Percentiles rank a stretch among this genome's conserved stretches.
Conservation (phyloP, 53 echinoderm and acorn worm species). For the Holothuria scabra region DNA sequence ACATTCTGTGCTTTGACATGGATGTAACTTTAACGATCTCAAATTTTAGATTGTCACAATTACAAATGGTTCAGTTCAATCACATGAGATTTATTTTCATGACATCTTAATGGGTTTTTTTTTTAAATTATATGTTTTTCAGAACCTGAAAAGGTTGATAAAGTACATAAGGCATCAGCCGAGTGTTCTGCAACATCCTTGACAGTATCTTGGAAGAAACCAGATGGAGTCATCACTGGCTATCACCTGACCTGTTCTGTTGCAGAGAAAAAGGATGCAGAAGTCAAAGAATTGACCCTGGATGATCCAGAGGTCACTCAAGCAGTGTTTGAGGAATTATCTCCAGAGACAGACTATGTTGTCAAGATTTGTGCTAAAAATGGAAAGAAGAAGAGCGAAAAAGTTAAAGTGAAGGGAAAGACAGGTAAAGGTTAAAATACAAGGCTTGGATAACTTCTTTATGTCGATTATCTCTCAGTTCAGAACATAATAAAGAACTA, state of each 20-base stretch:
- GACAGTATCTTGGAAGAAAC: conserved; percentile 68
- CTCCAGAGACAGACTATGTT: conserved; percentile 66
- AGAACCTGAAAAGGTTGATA: conserved; percentile 22
- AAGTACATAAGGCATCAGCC: conserved; percentile 17
- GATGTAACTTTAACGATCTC: too few species aligned
- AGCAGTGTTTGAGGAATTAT: conserved; percentile 62
- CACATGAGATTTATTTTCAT: too few species aligned
- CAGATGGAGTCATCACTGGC: conserved; percentile 59
- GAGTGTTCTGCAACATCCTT: conserved; percentile 18
- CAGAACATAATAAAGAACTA: neutral
- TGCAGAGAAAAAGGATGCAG: conserved; percentile 54
- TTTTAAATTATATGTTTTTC: too few species aligned
- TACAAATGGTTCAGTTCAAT: too few species aligned
- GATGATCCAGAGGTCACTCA: conserved; percentile 59
- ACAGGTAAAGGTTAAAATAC: conserved; percentile 64
- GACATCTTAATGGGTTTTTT: too few species aligned
- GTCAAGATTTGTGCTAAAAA: conserved; percentile 78
- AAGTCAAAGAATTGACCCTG: conserved; percentile 66
- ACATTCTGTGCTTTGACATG: neutral
- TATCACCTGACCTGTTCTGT: conserved; percentile 61
- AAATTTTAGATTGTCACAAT: too few species aligned
- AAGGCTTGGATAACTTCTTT: too few species aligned
- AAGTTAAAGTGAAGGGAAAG: conserved; percentile 58
- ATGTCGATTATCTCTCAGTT: neutral
- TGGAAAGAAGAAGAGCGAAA: conserved; percentile 75